phyloP scores from a whole-genome alignment of 2,113 vertebrate genomes.

The Tupaia chinensis region DNA sequence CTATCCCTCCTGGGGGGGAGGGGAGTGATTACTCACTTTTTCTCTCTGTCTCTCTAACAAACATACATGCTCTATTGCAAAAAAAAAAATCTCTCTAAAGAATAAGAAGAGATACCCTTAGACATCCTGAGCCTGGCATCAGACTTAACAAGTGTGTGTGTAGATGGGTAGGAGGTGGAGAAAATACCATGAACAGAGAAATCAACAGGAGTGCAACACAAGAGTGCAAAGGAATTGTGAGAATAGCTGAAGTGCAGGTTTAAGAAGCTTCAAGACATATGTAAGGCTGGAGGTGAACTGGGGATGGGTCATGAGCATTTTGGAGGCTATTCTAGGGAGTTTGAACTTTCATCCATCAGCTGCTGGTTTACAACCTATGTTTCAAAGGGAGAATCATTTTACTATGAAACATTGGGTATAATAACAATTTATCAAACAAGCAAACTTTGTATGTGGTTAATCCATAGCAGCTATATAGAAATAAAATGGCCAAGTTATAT shows the following conservation, averaged over 20 bases:
- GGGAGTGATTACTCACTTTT: no score
- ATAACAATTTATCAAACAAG: not conserved
- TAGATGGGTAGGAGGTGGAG: not conserved
- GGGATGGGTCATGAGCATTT: not conserved
- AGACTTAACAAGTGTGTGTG: not conserved
- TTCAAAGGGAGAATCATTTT: not conserved
- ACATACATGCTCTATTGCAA: no score
- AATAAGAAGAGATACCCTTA: not conserved
- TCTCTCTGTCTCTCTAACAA: no score
- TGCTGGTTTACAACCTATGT: not conserved
- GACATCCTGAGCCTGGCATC: not conserved
- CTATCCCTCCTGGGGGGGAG: no score
- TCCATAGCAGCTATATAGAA: not conserved
- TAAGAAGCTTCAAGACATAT: not conserved
- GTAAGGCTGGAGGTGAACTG: not conserved
- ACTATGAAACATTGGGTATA: not conserved
- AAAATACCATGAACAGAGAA: not conserved
- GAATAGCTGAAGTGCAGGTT: not conserved
- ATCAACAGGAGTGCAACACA: not conserved
- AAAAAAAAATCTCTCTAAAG: no score
- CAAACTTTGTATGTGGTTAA: not conserved
- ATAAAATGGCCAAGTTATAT: not conserved
- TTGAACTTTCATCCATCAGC: not conserved
- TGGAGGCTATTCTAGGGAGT: not conserved
- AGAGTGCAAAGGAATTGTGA: not conserved